phyloP scores from a whole-genome alignment of 2,113 vertebrate genomes.

The Neotragus pygmaeus region DNA sequence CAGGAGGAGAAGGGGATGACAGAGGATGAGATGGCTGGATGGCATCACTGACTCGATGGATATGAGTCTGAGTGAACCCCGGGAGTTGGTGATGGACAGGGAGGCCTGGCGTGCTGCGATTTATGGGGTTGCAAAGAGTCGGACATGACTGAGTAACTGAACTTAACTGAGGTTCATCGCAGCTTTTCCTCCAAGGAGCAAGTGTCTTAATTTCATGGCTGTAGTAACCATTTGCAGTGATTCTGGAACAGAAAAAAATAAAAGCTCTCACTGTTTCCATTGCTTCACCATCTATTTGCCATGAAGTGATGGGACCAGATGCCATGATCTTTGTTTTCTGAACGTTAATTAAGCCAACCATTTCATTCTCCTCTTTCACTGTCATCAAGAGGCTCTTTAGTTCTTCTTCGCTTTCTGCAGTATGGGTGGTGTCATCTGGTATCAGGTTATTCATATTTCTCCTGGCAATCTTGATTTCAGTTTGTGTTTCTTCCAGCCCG shows the following conservation, averaged over 20 bases:
- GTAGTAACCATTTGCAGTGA: not conserved
- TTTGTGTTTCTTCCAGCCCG: not conserved
- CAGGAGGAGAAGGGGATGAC: too few relatives aligned
- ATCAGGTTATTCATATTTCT: not conserved
- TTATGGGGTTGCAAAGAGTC: too few relatives aligned
- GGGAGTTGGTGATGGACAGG: too few relatives aligned
- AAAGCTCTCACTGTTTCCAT: not conserved
- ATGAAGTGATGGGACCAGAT: not conserved
- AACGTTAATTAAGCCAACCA: not conserved
- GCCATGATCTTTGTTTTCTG: not conserved
- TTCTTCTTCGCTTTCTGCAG: not conserved
- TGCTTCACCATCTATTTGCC: not conserved
- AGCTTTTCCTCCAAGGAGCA: not conserved
- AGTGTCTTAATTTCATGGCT: not conserved
- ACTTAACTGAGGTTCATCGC: not conserved
- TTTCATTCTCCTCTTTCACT: not conserved
- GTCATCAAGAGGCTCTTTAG: not conserved
- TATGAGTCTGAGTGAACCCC: too few relatives aligned
- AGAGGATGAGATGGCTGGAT: too few relatives aligned
- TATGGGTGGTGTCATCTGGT: accelerated
- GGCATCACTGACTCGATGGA: too few relatives aligned
- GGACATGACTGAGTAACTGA: too few relatives aligned
- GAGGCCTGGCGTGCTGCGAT: too few relatives aligned
- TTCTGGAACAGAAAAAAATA: not conserved
- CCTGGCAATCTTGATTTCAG: not conserved